phyloP scores from a whole-genome alignment of 2,888 invertebrate genomes.

The Stenurella melanura region DNA sequence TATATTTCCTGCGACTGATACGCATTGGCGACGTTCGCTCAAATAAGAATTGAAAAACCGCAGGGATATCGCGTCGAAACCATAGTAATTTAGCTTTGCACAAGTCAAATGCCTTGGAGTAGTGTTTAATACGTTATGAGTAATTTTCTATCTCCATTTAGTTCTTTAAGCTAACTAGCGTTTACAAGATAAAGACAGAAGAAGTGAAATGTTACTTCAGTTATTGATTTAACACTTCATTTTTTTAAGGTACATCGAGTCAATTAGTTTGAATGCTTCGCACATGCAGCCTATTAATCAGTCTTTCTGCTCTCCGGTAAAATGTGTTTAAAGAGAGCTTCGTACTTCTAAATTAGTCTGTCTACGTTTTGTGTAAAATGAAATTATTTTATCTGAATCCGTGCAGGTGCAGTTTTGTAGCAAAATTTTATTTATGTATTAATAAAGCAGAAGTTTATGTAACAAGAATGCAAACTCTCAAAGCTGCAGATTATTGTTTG shows the following conservation, averaged over 20 bases:
- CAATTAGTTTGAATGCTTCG: neutral
- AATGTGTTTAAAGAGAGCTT: neutral
- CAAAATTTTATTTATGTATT: neutral
- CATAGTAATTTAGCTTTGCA: too few species aligned
- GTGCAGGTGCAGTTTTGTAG: neutral
- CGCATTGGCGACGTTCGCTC: too few species aligned
- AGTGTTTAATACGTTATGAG: neutral
- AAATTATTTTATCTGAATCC: neutral
- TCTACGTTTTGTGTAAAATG: neutral
- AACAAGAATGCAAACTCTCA: too few species aligned
- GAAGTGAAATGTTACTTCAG: neutral
- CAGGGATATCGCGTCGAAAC: too few species aligned
- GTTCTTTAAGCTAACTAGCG: neutral
- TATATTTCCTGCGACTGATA: too few species aligned
- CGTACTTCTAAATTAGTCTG: neutral
- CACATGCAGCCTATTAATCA: slow-evolving; percentile 1
- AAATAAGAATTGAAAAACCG: too few species aligned
- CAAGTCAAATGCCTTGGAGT: too few species aligned
- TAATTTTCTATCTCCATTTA: neutral
- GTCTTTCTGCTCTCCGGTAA: neutral
- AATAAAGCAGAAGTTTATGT: neutral
- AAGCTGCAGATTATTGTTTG: neutral
- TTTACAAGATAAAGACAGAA: neutral
- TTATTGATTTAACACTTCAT: neutral
- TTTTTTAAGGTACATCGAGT: neutral